Percentiles rank a stretch among this genome's conserved stretches.
phyloP scores from a whole-genome alignment of 2,888 invertebrate species.

The Gastracanthus pulcherrimus region DNA sequence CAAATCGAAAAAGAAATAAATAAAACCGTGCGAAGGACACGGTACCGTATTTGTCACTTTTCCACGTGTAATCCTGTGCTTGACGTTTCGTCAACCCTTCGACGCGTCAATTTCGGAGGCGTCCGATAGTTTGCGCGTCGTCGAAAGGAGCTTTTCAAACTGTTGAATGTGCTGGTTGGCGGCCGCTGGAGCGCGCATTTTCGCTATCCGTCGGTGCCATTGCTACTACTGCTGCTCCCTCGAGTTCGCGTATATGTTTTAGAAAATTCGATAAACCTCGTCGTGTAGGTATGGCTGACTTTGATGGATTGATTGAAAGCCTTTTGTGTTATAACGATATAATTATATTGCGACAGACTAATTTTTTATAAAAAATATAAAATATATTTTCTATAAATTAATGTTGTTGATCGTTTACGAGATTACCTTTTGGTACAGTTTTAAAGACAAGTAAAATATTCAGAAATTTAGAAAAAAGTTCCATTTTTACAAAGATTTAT shows the following conservation, averaged over 20 bases:
- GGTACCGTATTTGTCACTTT: neutral
- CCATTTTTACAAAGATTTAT: no score
- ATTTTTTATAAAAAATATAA: no score
- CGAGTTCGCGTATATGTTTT: neutral
- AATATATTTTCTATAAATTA: no score
- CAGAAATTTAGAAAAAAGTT: no score
- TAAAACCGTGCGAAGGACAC: no score
- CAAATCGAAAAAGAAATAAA: no score
- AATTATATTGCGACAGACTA: neutral
- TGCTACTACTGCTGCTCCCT: neutral
- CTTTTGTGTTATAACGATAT: neutral
- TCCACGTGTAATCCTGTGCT: neutral
- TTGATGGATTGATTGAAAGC: constrained; percentile 5
- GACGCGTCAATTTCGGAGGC: constrained; percentile 7
- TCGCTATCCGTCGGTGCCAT: neutral
- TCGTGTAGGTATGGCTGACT: neutral
- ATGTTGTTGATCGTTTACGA: no score
- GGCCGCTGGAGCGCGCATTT: neutral
- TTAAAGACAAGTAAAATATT: no score
- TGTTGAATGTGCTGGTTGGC: neutral
- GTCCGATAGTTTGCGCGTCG: neutral
- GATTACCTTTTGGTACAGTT: no score
- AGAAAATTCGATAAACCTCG: constrained; percentile 16
- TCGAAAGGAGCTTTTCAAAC: constrained; percentile 22
- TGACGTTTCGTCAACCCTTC: neutral